Conservation (phyloP, 2,888 invertebrate species). For the Heteromyza rotundicornis region DNA sequence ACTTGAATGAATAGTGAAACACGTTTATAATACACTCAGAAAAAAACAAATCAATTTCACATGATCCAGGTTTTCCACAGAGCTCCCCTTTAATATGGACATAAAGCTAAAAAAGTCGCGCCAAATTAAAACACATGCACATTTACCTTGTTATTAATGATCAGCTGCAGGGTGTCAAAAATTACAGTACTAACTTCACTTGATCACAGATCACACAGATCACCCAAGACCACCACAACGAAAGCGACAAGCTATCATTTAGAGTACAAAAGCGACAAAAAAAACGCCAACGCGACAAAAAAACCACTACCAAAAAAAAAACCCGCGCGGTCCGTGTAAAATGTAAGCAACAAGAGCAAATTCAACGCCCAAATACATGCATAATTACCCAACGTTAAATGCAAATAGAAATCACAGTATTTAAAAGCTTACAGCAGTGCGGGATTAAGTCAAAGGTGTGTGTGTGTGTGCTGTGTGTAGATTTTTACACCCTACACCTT, state of each 20-base stretch:
- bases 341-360: slow-evolving; percentile 13
- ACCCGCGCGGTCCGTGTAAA: not conserved
- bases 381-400: slow-evolving; percentile 20
- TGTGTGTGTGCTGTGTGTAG: too few species aligned
- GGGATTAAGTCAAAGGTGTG: too few species aligned
- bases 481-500: too few species aligned
- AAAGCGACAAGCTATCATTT: not conserved
- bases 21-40: too few species aligned
- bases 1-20: not conserved
- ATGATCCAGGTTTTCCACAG: not conserved
- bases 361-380: slow-evolving; percentile 21
- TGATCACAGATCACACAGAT: slow-evolving; percentile 14
- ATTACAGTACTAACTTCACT: too few species aligned
- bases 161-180: slow-evolving; percentile 20
- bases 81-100: not conserved
- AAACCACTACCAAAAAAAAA: not conserved
- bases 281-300: too few species aligned
- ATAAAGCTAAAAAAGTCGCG: not conserved
- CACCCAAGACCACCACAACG: not conserved
- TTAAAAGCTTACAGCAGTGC: not conserved
- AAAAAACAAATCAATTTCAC: too few species aligned
- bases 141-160: slow-evolving; percentile 17
- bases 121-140: too few species aligned
- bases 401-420: slow-evolving; percentile 14
- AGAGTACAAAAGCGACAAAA: not conserved